Evolutionary conservation across 2,797 vertebrate genomes (phyloP).

Genomic region (Stomatorhinus walkeri): DNA sequence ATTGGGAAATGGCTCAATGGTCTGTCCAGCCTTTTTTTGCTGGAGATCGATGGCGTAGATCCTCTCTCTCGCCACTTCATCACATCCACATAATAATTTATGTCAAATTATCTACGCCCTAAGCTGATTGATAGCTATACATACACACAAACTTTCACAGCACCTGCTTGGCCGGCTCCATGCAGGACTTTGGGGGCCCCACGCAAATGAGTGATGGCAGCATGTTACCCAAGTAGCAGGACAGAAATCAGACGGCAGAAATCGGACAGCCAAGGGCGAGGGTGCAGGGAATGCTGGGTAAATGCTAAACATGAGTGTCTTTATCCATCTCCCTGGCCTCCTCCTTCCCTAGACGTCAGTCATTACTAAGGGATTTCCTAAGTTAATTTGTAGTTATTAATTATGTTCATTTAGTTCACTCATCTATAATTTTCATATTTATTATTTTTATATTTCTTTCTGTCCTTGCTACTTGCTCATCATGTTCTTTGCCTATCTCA

Average conservation of each 20-base stretch:
- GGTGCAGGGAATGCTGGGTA: not conserved
- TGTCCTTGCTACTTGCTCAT: not conserved
- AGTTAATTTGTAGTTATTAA: not conserved
- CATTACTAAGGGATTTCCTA: not conserved
- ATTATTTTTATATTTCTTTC: not conserved
- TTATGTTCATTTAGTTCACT: not conserved
- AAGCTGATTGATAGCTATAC: not conserved
- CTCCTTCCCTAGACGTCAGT: not conserved
- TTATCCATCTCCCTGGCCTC: not conserved
- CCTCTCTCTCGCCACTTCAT: not conserved
- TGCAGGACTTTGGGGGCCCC: not conserved
- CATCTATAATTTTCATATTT: not conserved
- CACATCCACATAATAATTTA: not conserved
- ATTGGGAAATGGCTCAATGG: not conserved
- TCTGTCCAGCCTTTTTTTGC: not conserved
- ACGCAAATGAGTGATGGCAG: not conserved
- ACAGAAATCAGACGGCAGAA: too few species aligned
- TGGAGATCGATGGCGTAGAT: not conserved
- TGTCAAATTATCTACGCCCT: not conserved
- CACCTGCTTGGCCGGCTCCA: not conserved
- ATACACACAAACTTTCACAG: not conserved
- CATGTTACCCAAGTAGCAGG: too few species aligned
- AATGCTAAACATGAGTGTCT: not conserved
- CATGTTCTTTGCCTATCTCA: not conserved
- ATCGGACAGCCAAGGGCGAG: not conserved